phyloP scores from a whole-genome alignment of 2,113 vertebrate species.

The Castor canadensis region DNA sequence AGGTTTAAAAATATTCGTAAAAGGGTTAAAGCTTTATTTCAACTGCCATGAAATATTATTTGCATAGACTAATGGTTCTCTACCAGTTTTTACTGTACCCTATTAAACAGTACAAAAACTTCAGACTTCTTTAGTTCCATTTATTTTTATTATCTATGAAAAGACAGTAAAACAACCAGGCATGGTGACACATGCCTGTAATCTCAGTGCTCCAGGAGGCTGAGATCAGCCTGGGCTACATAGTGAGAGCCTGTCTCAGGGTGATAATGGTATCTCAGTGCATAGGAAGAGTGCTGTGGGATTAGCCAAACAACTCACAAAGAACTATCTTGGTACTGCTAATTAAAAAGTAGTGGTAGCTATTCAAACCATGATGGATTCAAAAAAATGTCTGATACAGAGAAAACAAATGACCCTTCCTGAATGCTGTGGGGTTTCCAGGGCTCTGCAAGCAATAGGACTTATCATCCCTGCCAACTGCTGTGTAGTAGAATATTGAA shows the following conservation, averaged over 20 bases:
- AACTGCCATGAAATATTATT: neutral
- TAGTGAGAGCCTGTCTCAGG: no score
- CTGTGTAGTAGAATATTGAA: neutral
- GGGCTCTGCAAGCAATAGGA: neutral
- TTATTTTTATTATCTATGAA: neutral
- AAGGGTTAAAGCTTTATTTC: neutral
- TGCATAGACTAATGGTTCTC: neutral
- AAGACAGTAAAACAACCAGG: no score
- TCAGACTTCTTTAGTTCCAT: neutral
- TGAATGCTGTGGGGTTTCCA: neutral
- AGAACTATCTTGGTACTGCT: neutral
- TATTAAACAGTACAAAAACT: neutral
- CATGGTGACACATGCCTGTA: no score
- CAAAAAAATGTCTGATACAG: neutral
- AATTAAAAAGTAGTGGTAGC: no score
- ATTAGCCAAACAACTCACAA: neutral
- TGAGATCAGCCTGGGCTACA: no score
- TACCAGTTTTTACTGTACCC: neutral
- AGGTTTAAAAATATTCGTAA: neutral
- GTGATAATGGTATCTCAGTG: neutral
- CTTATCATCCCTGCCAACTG: neutral
- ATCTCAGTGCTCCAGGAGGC: no score
- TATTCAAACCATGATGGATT: constrained; percentile 20
- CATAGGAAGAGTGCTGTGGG: neutral
- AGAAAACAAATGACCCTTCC: neutral